A percentile compares a stretch with the other conserved stretches of the same genome.
Evolutionary conservation across 1,140 invertebrate species (phyloP).

Genomic region (Liolophura sinensis): DNA sequence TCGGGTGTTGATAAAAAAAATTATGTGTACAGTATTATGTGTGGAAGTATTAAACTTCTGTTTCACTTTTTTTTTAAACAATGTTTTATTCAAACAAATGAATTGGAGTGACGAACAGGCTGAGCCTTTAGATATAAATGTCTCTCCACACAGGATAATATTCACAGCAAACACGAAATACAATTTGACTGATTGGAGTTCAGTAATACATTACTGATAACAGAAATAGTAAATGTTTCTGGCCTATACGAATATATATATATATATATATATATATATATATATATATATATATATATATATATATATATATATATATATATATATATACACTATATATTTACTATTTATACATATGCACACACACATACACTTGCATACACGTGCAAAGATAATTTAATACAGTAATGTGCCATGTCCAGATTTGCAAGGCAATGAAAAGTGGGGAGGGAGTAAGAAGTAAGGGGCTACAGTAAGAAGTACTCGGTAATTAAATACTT

Average conservation of each 20-base stretch:
- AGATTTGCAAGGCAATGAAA: slow-evolving; percentile 9
- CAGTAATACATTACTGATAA: too few species aligned
- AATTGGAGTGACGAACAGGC: too few species aligned
- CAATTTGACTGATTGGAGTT: too few species aligned
- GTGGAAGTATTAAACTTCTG: too few species aligned
- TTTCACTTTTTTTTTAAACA: too few species aligned
- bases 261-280: slow-evolving; percentile 9
- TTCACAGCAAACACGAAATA: too few species aligned
- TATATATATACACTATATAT: slow-evolving; percentile 5
- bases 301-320: slow-evolving; percentile 14
- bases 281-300: slow-evolving; percentile 13
- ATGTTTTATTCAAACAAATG: too few species aligned
- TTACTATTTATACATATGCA: slow-evolving; percentile 9
- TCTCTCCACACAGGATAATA: too few species aligned
- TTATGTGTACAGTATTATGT: too few species aligned
- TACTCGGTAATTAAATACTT: slow-evolving; percentile 3
- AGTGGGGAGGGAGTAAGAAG: neutral
- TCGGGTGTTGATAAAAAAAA: too few species aligned
- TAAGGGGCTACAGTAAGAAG: neutral
- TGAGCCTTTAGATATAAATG: too few species aligned
- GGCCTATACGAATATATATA: neutral
- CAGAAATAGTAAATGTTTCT: neutral
- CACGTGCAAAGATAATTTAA: slow-evolving; percentile 16
- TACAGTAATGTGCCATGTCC: slow-evolving; percentile 12
- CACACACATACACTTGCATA: slow-evolving; percentile 13